Base-by-base conservation (phyloP, 37 sponge, comb jelly and placozoan species). In the Tethya wilhelma region DNA sequence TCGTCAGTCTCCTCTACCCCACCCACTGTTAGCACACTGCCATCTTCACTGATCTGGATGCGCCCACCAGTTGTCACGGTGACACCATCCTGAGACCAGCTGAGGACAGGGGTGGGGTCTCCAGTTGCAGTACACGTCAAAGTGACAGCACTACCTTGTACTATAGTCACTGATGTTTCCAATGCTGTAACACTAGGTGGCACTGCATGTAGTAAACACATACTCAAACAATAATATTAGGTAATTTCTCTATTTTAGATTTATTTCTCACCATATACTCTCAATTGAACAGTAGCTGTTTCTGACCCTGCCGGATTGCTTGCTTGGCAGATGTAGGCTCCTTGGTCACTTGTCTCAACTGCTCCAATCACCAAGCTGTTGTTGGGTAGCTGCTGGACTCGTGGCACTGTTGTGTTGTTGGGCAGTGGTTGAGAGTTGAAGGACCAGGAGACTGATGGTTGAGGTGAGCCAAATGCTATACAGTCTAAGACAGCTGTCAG, bases 391-490 rank as follows among this genome's bases (percentile, higher is more conserved):
- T 75, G 56, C 0, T 25, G 44, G 31, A 73, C 19, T 12, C 87
- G 65, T 0, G 78, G 71, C 19, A 66, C 2, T n/a, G 33, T 29
- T 0, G 25, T 38, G 6, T 75, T 59, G 12, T 49, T 74, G 5
- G 87, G 87, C 12, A 79, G 29, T 19, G 56, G 87, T 26, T 58
- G 4, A 40, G 69, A 73, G 53, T 63, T 60, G 4, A 31, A 63
- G 67, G 57, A 81, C 91, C 91, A 90, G 40, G 66, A 67, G 44
- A 90, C 86, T 28, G 60, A 44, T 19, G 91, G 91, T n/a, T 53
- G 46, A 17, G 91, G 91, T 33, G 30, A 70, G 4, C 91, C 91
- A 5, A 44, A 63, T 23, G 78, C 77, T 3, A 73, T 3, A 56
- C 91, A 90, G 34, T 71, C 78, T n/a, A 90, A 46, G 4, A 79